Evolutionary conservation across 1,140 invertebrate genomes (phyloP).

Genomic region (Hyles euphorbiae): DNA sequence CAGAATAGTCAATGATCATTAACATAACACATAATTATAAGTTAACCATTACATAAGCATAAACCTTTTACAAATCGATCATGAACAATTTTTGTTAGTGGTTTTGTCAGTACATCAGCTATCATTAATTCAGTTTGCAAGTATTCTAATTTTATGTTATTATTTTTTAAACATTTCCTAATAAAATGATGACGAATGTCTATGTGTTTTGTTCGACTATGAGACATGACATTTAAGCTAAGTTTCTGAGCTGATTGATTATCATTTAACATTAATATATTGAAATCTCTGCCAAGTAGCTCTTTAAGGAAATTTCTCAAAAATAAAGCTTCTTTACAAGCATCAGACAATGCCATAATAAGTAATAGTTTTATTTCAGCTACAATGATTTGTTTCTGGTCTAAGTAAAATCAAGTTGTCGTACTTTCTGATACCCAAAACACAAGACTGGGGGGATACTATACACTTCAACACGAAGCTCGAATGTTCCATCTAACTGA

Average conservation of each 20-base stretch:
- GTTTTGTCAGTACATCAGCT: slow-evolving; percentile 2
- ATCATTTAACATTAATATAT: slow-evolving; percentile 4
- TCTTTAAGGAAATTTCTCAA: slow-evolving; percentile 18
- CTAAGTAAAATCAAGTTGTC: too few species aligned
- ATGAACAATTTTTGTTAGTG: too few species aligned
- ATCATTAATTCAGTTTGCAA: slow-evolving; percentile 5
- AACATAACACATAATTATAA: too few species aligned
- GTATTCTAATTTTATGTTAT: slow-evolving; percentile 7
- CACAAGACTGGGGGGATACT: too few species aligned
- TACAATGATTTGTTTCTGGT: too few species aligned
- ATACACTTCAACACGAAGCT: too few species aligned
- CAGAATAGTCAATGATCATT: too few species aligned
- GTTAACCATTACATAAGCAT: too few species aligned
- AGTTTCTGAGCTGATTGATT: slow-evolving; percentile 11
- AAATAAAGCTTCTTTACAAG: slow-evolving; percentile 21
- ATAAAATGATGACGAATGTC: slow-evolving; percentile 13
- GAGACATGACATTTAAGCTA: slow-evolving; percentile 2
- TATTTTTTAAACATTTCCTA: slow-evolving; percentile 4
- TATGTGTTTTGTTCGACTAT: slow-evolving; percentile 9
- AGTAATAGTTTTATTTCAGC: too few species aligned
- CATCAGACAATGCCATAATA: slow-evolving; percentile 18
- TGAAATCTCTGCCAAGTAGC: slow-evolving; percentile 5
- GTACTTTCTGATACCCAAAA: too few species aligned
- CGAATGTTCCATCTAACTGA: too few species aligned
- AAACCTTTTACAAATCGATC: too few species aligned